Conservation (phyloP, 2,113 vertebrate species). For the Microtus oregoni region DNA sequence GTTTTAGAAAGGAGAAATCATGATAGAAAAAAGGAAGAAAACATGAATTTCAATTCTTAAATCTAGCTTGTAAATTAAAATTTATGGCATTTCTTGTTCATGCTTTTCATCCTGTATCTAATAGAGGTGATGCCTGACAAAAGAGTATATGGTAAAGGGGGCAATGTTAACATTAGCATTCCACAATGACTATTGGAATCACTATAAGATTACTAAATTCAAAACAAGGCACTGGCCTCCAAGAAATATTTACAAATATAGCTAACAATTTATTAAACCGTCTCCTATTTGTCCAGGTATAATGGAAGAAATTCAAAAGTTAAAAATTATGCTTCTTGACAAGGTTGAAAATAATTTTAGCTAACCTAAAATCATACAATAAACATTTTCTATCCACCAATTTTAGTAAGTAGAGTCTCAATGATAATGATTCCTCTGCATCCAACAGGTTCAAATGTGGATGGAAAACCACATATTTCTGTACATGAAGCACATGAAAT, state of each 20-base stretch:
- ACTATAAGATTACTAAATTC: background rate
- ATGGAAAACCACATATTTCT: background rate
- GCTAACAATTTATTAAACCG: background rate
- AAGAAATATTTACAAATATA: background rate
- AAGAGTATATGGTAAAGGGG: background rate
- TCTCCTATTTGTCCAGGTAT: background rate
- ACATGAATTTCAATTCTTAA: background rate
- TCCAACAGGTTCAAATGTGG: background rate
- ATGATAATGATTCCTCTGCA: background rate
- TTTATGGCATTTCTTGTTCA: background rate
- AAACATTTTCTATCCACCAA: background rate
- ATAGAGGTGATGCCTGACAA: background rate
- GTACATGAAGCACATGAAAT: background rate
- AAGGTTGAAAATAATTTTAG: background rate
- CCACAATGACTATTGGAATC: background rate
- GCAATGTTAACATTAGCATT: background rate
- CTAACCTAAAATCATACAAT: background rate
- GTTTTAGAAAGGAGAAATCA: background rate
- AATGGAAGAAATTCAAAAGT: background rate
- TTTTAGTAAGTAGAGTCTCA: background rate
- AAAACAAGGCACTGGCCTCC: background rate
- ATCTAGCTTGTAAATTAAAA: background rate
- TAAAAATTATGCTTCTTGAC: background rate
- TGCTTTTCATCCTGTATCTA: background rate
- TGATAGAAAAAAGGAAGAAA: background rate